Evolutionary conservation across 92 coral and sea anemone species (phyloP).

Genomic region (Porites lobata): DNA sequence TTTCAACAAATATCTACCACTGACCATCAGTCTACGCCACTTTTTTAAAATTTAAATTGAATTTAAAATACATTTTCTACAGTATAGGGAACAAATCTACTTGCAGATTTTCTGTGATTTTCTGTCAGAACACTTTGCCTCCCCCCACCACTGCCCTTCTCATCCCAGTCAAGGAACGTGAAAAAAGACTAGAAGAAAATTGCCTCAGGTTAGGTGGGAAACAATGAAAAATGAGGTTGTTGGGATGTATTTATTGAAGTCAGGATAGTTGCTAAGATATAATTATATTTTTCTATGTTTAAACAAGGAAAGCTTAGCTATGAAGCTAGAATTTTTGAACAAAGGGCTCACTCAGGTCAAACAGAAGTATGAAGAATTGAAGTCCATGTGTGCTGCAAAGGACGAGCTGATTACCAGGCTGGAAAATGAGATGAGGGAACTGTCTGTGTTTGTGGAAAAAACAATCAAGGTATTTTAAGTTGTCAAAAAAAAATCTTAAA

Average conservation of each 20-base stretch:
- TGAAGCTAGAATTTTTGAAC: constrained; percentile 78
- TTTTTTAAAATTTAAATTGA: no score
- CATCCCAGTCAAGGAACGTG: no score
- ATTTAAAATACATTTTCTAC: no score
- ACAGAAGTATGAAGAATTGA: constrained; percentile 75
- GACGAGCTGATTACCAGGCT: constrained; percentile 59
- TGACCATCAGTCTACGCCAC: no score
- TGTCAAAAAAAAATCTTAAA: background rate
- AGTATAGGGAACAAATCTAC: no score
- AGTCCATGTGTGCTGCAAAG: constrained; percentile 51
- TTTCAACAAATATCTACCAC: no score
- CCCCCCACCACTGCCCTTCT: no score
- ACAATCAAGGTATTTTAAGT: constrained; percentile 65
- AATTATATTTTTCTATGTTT: background rate
- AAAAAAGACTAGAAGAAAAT: no score
- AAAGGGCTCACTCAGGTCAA: constrained; percentile 68
- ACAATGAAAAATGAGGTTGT: no score
- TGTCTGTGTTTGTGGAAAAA: constrained; percentile 67
- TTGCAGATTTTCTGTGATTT: no score
- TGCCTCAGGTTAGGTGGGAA: no score
- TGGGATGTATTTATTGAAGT: background rate
- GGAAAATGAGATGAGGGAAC: constrained; percentile 78
- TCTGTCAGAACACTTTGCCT: no score
- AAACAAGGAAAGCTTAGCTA: constrained; percentile 46
- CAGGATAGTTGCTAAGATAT: background rate